Evolutionary conservation across 2,888 invertebrate species (phyloP).

Genomic region (Caenorhabditis angaria): DNA sequence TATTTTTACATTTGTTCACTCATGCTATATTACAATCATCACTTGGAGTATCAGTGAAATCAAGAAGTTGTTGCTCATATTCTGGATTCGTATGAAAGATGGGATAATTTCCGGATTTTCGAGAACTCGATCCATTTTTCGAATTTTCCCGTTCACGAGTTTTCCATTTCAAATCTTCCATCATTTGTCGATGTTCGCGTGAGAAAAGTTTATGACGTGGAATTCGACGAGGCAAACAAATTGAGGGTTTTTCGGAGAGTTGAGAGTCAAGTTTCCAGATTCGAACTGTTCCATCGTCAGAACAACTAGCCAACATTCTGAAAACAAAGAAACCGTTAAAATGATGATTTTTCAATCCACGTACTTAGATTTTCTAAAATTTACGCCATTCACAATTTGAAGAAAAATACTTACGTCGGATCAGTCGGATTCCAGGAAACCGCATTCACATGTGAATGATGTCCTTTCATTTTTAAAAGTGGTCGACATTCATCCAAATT

Average conservation of each 20-base stretch:
- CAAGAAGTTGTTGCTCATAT: not conserved
- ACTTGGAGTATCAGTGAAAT: not conserved
- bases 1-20: not conserved
- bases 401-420: conserved; percentile 18
- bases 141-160: not conserved
- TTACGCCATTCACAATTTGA: not conserved
- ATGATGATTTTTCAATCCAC: no score
- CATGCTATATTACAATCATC: not conserved
- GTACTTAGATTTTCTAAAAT: no score
- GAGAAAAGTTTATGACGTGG: not conserved
- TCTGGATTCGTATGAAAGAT: not conserved
- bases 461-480: conserved; percentile 23
- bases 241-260: conserved; percentile 14
- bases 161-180: not conserved
- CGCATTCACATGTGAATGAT: conserved; percentile 31
- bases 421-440: conserved; percentile 46
- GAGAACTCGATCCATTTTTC: not conserved
- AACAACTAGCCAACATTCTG: conserved; percentile 38
- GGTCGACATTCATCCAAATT: conserved; percentile 41
- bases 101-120: not conserved
- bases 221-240: conserved; percentile 6
- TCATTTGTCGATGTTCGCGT: not conserved
- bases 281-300: conserved; percentile 29
- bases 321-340: no score
- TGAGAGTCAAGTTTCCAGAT: conserved; percentile 20